Conservation (phyloP, 1,140 invertebrate genomes). For the Maniola jurtina region DNA sequence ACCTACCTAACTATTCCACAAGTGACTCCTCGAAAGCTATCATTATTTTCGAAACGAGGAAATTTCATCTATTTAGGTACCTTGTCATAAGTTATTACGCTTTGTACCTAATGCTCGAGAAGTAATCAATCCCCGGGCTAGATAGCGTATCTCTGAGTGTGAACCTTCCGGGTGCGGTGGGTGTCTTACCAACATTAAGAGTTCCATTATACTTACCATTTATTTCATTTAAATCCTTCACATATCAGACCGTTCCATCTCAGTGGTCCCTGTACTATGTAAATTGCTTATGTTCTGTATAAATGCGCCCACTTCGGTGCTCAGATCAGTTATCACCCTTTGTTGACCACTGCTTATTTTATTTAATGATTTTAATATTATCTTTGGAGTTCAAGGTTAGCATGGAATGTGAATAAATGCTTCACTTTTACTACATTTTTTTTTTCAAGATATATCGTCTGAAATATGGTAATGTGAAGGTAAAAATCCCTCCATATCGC, state of each 20-base stretch:
- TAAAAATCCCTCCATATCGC: neutral
- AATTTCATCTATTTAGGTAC: neutral
- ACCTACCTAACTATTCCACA: too few relatives aligned
- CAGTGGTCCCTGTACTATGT: slow-evolving; percentile 55
- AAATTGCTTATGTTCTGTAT: slow-evolving; percentile 63
- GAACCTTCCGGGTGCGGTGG: slow-evolving; percentile 45
- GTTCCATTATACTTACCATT: slow-evolving; percentile 44
- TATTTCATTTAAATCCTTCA: slow-evolving; percentile 56
- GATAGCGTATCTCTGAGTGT: slow-evolving; percentile 29
- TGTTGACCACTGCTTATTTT: slow-evolving; percentile 46
- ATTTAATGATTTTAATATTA: slow-evolving; percentile 22
- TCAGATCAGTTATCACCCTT: slow-evolving; percentile 53
- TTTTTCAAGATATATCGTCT: slow-evolving; percentile 1
- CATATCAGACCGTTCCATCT: slow-evolving; percentile 62
- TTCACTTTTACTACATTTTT: slow-evolving; percentile 1
- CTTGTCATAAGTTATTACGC: slow-evolving; percentile 25
- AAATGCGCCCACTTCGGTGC: slow-evolving; percentile 40
- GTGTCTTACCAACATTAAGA: slow-evolving; percentile 52
- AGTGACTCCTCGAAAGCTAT: neutral
- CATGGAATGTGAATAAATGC: slow-evolving; percentile 9
- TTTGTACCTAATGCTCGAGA: slow-evolving; percentile 15
- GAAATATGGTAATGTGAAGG: neutral
- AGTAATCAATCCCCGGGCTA: slow-evolving; percentile 31
- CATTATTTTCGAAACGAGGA: slow-evolving; percentile 18
- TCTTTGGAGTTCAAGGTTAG: slow-evolving; percentile 45